Conservation (phyloP, 2,113 vertebrate genomes). For the Naja naja region DNA sequence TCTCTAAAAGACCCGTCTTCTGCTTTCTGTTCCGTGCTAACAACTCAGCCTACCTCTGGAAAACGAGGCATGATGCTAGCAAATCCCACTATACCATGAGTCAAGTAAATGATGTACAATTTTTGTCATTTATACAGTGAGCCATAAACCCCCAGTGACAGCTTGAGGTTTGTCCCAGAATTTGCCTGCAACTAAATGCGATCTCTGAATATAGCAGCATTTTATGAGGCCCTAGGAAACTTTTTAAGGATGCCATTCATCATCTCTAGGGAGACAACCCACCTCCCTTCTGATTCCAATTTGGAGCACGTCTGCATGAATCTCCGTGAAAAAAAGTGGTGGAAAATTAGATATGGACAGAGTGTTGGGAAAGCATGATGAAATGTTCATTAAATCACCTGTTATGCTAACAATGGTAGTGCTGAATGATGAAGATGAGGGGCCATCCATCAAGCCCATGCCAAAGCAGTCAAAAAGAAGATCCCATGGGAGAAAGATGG, state of each 20-base stretch:
- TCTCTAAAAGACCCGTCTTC: slow-evolving; percentile 14
- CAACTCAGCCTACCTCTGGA: slow-evolving; percentile 32
- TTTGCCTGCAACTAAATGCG: slow-evolving; percentile 49
- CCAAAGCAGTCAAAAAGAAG: neutral
- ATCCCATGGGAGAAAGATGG: neutral
- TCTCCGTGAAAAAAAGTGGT: neutral
- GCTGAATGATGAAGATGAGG: slow-evolving; percentile 23
- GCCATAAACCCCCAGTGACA: slow-evolving; percentile 50
- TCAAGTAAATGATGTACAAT: slow-evolving; percentile 60
- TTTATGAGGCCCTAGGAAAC: slow-evolving; percentile 19
- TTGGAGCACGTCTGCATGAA: neutral
- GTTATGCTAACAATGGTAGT: slow-evolving; percentile 11
- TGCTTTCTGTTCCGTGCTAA: slow-evolving; percentile 30
- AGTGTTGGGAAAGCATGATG: neutral
- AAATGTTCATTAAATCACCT: neutral
- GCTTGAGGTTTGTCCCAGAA: slow-evolving; percentile 46
- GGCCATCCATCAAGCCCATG: neutral
- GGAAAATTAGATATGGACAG: neutral
- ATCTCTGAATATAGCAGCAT: slow-evolving; percentile 48
- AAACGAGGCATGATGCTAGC: neutral
- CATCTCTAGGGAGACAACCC: neutral
- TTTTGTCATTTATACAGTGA: slow-evolving; percentile 49
- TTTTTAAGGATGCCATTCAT: slow-evolving; percentile 34
- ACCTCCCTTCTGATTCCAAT: slow-evolving; percentile 17
- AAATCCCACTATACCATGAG: slow-evolving; percentile 36